Base-by-base conservation (phyloP, 2,888 invertebrate genomes). In the Odiellus spinosus region DNA sequence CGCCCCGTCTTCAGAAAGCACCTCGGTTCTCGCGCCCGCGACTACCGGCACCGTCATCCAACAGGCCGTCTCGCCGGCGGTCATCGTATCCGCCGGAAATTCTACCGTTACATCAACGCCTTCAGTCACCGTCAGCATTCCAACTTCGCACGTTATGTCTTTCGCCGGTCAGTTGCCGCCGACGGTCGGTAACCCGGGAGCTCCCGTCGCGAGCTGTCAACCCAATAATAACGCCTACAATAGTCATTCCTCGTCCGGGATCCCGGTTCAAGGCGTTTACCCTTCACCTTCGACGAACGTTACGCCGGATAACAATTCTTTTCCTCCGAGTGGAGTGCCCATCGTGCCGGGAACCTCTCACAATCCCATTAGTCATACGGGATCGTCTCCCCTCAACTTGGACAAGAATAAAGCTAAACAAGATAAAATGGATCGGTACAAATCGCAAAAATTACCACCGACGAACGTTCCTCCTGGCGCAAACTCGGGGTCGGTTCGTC, bases 381-480 rank as follows among this genome's bases (percentile, higher is more conserved):
- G 47, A 44, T 48, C 53, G 32, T 44, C 50, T n/a, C n/a, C 49
- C n/a, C 17, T 44, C n/a, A 32, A 45, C 34, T 44, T 48, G 33
- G 57, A 58, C 41, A 54, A 61, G 54, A 53, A 49, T 44, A 56
- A 60, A 53, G 43, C 52, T 15, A 59, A 59, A 40, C 55, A 55
- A 34, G 58, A 58, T 44, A 53, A 53, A 44, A 50, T 51, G 19
- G 61, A 60, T 43, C 54, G 54, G 44, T 50, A 54, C 35, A 57
- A 57, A 48, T 50, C 53, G 8, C 46, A 52, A 15, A 26, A 48
- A 8, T 49, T 59, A 48, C 56, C 64, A 39, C 65, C 64, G 2
- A 26, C 26, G 26, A 26, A 26, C 8, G 26, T 26, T 26, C 26
- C 26, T 26, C 26, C 26, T 8, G 26, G 5, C 8, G 26, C 5